These are phyloP conservation scores for Drosophila mauritiana DNA, from an alignment of 1,140 invertebrate species.

Conservation along the genomic window DNA sequence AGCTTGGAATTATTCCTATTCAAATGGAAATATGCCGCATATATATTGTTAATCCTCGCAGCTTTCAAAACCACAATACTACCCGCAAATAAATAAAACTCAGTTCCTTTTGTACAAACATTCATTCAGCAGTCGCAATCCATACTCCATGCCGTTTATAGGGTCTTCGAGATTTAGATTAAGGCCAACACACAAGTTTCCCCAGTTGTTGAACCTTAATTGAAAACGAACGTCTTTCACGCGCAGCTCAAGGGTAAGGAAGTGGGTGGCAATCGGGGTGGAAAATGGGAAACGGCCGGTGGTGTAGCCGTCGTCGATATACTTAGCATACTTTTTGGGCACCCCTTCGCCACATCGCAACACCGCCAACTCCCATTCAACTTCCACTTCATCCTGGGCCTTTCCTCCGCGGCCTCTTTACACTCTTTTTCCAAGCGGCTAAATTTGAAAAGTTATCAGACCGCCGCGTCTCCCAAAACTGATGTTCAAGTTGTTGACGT, in stretches of 20 bases:
- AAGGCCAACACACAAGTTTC: slow-evolving; percentile 22
- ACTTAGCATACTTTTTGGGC: slow-evolving; percentile 44
- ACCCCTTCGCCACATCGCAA: slow-evolving; percentile 3
- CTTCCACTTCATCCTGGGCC: slow-evolving; percentile 3
- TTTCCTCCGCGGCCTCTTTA: slow-evolving; percentile 10
- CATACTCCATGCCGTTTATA: slow-evolving; percentile 13
- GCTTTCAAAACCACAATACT: neutral
- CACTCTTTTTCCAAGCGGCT: slow-evolving; percentile 28
- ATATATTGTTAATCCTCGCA: neutral
- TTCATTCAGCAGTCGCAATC: slow-evolving; percentile 22
- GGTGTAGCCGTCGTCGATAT: slow-evolving; percentile 7
- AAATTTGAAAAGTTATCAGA: slow-evolving; percentile 67
- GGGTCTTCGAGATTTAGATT: slow-evolving; percentile 20
- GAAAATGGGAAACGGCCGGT: neutral
- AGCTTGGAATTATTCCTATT: neutral
- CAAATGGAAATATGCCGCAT: neutral
- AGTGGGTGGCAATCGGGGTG: neutral
- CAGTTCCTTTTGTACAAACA: slow-evolving; percentile 4
- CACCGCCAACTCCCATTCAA: neutral
- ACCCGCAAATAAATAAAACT: neutral
- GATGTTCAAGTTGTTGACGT: slow-evolving; percentile 31
- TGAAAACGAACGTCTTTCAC: slow-evolving; percentile 40
- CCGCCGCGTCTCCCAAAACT: slow-evolving; percentile 15
- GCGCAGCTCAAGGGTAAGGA: slow-evolving; percentile 7
- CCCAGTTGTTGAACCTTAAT: slow-evolving; percentile 28